phyloP scores from a whole-genome alignment of 2,113 vertebrate genomes.

The Notothenia rossii region DNA sequence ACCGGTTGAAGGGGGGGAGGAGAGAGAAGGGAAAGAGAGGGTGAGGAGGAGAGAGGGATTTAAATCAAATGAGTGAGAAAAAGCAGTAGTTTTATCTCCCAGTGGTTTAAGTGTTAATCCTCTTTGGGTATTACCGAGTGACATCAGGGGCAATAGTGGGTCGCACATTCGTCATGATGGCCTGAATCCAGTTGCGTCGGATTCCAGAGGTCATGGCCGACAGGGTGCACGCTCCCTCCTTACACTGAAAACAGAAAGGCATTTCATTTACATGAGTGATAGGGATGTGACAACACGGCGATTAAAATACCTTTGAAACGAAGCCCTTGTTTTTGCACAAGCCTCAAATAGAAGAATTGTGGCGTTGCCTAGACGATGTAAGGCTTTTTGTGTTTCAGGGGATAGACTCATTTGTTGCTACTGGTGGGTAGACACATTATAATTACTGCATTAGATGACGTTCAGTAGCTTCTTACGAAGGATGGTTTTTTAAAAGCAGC shows the following conservation, averaged over 20 bases:
- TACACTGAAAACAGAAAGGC: slow-evolving; percentile 85
- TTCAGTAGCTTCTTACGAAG: neutral
- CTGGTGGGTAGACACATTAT: too few species aligned
- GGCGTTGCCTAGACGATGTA: neutral
- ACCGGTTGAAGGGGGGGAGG: slow-evolving; percentile 53
- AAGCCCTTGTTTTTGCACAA: slow-evolving; percentile 3
- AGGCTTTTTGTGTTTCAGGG: slow-evolving; percentile 1
- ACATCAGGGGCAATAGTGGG: slow-evolving; percentile 93
- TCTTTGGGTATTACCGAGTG: slow-evolving; percentile 88
- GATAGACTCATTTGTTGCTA: neutral
- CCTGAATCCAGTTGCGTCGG: slow-evolving; percentile 98
- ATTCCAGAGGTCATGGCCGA: slow-evolving; percentile 98
- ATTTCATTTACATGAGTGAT: slow-evolving; percentile 12
- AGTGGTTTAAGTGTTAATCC: slow-evolving; percentile 47
- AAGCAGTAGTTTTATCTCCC: slow-evolving; percentile 54
- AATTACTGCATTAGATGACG: neutral
- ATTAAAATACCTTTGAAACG: slow-evolving; percentile 16
- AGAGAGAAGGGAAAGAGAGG: slow-evolving; percentile 68
- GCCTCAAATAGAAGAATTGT: slow-evolving; percentile 4
- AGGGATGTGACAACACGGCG: neutral
- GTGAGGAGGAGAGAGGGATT: slow-evolving; percentile 72
- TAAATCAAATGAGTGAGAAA: slow-evolving; percentile 63
- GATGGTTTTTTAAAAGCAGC: neutral
- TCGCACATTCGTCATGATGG: slow-evolving; percentile 95
- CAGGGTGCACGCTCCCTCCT: slow-evolving; percentile 92